Conservation (phyloP, 2,113 vertebrate genomes). For the Heliornis fulica region DNA sequence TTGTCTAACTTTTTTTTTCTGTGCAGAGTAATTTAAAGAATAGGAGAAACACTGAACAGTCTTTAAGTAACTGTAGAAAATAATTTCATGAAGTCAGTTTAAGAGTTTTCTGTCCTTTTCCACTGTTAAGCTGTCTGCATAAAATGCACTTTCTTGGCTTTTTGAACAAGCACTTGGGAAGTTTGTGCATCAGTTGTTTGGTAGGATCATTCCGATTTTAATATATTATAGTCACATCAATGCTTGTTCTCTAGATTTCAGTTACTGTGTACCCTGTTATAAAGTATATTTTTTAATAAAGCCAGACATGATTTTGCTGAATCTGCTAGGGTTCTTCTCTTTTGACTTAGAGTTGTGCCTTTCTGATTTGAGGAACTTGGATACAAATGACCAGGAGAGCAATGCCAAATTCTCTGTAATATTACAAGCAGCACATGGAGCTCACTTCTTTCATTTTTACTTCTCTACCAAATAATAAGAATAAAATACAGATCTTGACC, state of each 20-base stretch:
- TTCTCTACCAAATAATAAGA: background rate
- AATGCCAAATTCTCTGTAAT: background rate
- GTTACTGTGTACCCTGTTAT: background rate
- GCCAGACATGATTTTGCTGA: background rate
- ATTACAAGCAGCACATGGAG: background rate
- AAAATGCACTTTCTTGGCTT: background rate
- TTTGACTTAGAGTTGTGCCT: background rate
- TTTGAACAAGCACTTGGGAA: background rate
- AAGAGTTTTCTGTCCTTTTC: background rate
- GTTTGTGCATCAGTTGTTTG: background rate
- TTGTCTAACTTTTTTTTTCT: background rate
- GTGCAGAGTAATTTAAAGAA: background rate
- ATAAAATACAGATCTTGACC: background rate
- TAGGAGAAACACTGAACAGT: background rate
- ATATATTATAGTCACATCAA: background rate
- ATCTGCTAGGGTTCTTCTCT: background rate
- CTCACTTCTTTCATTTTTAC: background rate
- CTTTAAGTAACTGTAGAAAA: background rate
- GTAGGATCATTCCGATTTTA: background rate
- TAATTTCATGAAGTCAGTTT: background rate
- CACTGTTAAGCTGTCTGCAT: background rate
- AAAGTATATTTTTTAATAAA: background rate
- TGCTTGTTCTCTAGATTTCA: background rate
- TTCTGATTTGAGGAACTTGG: background rate
- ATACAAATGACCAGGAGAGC: background rate